Evolutionary conservation across 1,140 invertebrate genomes (phyloP), one percentile per base, ranked within the genome.

Genomic region (Calliopsis andreniformis): DNA sequence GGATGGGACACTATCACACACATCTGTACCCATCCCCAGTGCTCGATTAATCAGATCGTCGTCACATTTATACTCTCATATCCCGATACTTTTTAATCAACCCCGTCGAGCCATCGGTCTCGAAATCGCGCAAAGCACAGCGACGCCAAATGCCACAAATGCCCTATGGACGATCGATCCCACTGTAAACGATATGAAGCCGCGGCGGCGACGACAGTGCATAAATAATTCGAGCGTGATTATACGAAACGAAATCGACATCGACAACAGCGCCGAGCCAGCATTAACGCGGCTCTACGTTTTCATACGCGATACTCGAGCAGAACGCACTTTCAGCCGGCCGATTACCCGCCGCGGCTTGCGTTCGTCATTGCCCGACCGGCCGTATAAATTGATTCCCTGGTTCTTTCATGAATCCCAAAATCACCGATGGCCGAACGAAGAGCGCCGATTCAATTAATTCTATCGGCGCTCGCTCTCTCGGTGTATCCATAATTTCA

Each of bases 401-500:
- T n/a, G 35, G 62, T 73, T 66, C 71, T 73, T 73, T 66, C 72
- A 42, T 32, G 43, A 76, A 68, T 69, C n/a, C 55, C 30, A 51
- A 76, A 76, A 76, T 76, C 45, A 35, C 56, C 55, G 55, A 14
- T 5, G 23, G 20, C 23, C 39, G 39, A 5, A 7, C 32, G 32
- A 3, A 55, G 16, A 55, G 16, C 30, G 30, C 18, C 28, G 56
- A 75, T 67, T 75, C 62, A 75, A 67, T 75, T 75, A 75, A 75
- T 67, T 45, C 39, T 47, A 45, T 43, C 51, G 20, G 32, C 35
- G 23, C 58, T 53, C 45, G 47, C 58, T 25, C 4, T 25, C 4
- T 2, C 35, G 35, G 8, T 28, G 62, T 75, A 75, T 75, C 71
- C 62, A 75, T 75, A 75, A 75, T 67, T 75, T 75, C 51, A 39